These are phyloP conservation scores for Hololepta plana DNA, from an alignment of 2,888 invertebrate species.

Conservation along the genomic window DNA sequence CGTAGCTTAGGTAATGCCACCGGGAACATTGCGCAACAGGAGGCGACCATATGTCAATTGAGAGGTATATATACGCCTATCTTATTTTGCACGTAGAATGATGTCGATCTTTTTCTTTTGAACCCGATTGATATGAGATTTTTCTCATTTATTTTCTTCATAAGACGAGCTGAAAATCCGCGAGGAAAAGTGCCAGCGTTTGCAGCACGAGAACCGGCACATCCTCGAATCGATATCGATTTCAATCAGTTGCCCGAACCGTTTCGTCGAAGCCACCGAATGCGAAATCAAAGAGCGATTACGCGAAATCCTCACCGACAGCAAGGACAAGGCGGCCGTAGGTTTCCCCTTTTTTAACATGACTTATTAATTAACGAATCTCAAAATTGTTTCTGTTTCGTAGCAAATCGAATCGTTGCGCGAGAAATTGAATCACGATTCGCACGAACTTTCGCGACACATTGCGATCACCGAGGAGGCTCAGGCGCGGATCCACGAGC, in stretches of 20 bases:
- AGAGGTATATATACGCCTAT: slow-evolving; percentile 40
- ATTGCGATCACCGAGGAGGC: slow-evolving; percentile 48
- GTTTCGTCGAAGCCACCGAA: slow-evolving; percentile 63
- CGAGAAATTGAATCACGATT: slow-evolving; percentile 54
- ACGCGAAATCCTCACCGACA: slow-evolving; percentile 56
- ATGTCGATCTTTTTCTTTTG: no score
- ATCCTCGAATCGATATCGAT: slow-evolving; percentile 54
- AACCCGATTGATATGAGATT: no score
- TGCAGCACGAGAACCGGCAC: slow-evolving; percentile 49
- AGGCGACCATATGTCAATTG: slow-evolving; percentile 45
- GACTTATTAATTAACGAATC: slow-evolving; percentile 2
- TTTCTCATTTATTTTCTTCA: no score
- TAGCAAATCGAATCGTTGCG: slow-evolving; percentile 62
- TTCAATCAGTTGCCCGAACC: slow-evolving; percentile 47
- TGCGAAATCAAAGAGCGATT: slow-evolving; percentile 62
- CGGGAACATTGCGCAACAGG: slow-evolving; percentile 50
- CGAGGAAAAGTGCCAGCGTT: slow-evolving; percentile 48
- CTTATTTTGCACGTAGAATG: no score
- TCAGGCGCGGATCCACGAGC: slow-evolving; percentile 39
- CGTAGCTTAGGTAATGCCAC: slow-evolving; percentile 47
- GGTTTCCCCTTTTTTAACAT: slow-evolving; percentile 14
- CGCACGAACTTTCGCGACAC: slow-evolving; percentile 51
- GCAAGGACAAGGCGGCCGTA: slow-evolving; percentile 60
- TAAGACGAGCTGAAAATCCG: slow-evolving; percentile 48
- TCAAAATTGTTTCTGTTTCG: slow-evolving; percentile 5